These are phyloP conservation scores for cat (Felis catus) DNA, from an alignment of 2,113 vertebrate genomes.

Conservation along the genomic window F.catus_Fca126_mat1.0 CM031415.1:132926001-132926500, in stretches of 20 bases:
- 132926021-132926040: conserved; percentile 47
- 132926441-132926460: background rate
- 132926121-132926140: conserved; percentile 55
- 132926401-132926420: background rate
- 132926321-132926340: background rate
- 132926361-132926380: background rate
- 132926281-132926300: background rate
- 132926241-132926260: conserved; percentile 17
- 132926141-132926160: conserved; percentile 48
- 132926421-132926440: background rate
- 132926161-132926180: conserved; percentile 56
- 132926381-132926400: background rate
- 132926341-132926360: background rate
- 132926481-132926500: background rate
- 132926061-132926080: conserved; percentile 72
- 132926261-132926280: background rate
- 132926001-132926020: conserved; percentile 53
- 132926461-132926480: background rate
- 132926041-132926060: conserved; percentile 17
- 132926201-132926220: conserved; percentile 6
- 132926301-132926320: background rate
- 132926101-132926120: conserved; percentile 59
- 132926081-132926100: conserved; percentile 70
- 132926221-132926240: background rate
- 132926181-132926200: conserved; percentile 50